Conservation (phyloP, 1,140 invertebrate genomes). For the Vanessa atalanta region DNA sequence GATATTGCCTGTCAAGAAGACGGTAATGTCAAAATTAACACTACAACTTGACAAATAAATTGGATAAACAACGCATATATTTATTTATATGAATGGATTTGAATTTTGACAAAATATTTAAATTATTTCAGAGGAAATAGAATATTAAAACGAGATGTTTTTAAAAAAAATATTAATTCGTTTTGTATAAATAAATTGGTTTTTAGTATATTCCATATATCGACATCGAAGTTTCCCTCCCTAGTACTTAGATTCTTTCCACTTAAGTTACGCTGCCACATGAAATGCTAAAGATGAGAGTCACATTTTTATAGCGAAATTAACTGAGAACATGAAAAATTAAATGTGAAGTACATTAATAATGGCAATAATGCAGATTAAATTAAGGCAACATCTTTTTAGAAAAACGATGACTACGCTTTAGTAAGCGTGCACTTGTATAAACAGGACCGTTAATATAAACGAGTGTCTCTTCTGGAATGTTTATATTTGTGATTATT, state of each 20-base stretch:
- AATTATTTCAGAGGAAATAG: too few relatives aligned
- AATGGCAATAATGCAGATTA: constrained; percentile 3
- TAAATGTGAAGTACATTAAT: constrained; percentile 2
- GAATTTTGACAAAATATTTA: too few relatives aligned
- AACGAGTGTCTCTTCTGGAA: too few relatives aligned
- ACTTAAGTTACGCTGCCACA: constrained; percentile 29
- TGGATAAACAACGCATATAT: too few relatives aligned
- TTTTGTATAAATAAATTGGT: neutral
- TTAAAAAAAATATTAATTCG: neutral
- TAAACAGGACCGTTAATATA: too few relatives aligned
- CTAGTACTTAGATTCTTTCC: constrained; percentile 25
- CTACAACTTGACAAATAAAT: too few relatives aligned
- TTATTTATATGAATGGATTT: too few relatives aligned
- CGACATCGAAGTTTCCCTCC: neutral
- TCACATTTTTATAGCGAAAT: constrained; percentile 29
- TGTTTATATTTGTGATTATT: too few relatives aligned
- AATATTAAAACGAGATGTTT: neutral
- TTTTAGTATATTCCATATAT: constrained; percentile 9
- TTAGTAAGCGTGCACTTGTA: too few relatives aligned
- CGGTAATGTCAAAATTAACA: too few relatives aligned
- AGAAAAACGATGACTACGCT: too few relatives aligned
- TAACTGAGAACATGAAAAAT: constrained; percentile 31
- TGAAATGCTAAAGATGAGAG: constrained; percentile 30
- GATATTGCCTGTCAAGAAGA: too few relatives aligned
- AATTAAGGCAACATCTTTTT: neutral